These are phyloP conservation scores for Muscicapa comitata DNA, from an alignment of 2,797 vertebrate species.

Conservation along the genomic window DNA sequence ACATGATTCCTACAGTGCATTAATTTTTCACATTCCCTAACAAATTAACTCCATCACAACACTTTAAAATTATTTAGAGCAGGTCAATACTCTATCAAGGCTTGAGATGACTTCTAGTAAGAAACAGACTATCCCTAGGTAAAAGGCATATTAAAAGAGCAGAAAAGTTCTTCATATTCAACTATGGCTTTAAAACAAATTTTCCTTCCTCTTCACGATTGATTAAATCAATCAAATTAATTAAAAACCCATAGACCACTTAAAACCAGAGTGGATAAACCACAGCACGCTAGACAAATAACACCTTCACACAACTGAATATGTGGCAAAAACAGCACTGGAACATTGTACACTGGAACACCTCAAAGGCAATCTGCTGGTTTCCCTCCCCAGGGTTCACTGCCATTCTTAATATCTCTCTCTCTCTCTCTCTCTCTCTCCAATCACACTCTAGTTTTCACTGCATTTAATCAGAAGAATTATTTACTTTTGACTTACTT, in stretches of 20 bases:
- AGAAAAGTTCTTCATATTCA: background rate
- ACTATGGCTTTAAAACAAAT: background rate
- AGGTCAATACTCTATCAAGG: background rate
- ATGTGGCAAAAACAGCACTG: background rate
- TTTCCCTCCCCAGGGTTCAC: background rate
- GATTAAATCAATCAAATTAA: background rate
- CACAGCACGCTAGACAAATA: background rate
- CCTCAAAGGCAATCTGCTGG: background rate
- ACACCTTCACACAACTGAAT: background rate
- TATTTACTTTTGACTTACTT: background rate
- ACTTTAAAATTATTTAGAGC: background rate
- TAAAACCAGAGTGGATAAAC: background rate
- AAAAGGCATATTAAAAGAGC: background rate
- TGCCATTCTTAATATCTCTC: background rate
- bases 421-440: background rate
- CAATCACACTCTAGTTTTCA: background rate
- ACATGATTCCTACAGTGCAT: rapidly evolving
- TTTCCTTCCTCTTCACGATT: background rate
- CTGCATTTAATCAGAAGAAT: background rate
- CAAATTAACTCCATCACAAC: background rate
- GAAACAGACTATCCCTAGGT: background rate
- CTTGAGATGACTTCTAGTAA: background rate
- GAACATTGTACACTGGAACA: background rate
- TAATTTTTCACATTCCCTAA: background rate
- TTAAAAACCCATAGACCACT: background rate